Evolutionary conservation across 2,113 vertebrate species (phyloP), one percentile per base, ranked within the genome.

Genomic region (Zosterops pallidus): DNA sequence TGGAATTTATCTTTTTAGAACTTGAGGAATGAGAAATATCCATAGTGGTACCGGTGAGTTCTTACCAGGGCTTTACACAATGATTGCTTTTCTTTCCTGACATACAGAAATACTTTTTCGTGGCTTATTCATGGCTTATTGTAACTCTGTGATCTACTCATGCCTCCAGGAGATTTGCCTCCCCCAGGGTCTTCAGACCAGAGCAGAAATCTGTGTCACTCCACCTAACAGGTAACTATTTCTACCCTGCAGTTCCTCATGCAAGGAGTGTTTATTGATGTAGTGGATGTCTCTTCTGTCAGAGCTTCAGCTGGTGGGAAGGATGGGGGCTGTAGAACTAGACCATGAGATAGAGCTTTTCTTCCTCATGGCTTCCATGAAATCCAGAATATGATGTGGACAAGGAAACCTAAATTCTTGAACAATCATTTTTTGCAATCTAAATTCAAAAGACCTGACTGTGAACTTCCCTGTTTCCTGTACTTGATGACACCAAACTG

Each of bases 251-350:
- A 56, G 42, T 35, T 88, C 25, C 29, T 80, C 31, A 26, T 14
- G 9, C 35, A 56, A 23, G 18, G 49, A 33, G 4, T 0, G 0
- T 50, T 49, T 67, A n/a, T 57, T 65, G 9, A 41, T 47, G 29
- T 20, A n/a, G 42, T 11, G 20, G 11, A 53, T 49, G 11, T 49
- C 42, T 56, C 35, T 75, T 41, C 60, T 75, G 16, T 41, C 44
- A 29, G 20, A 75, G 16, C 31, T 67, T 76, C 44, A 26, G 5
- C 37, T 44, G 33, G 7, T 52, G 22, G 26, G 47, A 26, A 44
- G 33, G 26, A 25, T 33, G 10, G 12, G 10, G 17, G 26, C 26
- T 44, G 26, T 39, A 33, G 52, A 57, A 25, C 17, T 56, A 6
- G 16, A 31, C 4, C 2, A 39, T 31, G 63, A 67, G 26, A 67